phyloP scores from a whole-genome alignment of 1,140 invertebrate genomes.

The Lucilia cuprina region DNA sequence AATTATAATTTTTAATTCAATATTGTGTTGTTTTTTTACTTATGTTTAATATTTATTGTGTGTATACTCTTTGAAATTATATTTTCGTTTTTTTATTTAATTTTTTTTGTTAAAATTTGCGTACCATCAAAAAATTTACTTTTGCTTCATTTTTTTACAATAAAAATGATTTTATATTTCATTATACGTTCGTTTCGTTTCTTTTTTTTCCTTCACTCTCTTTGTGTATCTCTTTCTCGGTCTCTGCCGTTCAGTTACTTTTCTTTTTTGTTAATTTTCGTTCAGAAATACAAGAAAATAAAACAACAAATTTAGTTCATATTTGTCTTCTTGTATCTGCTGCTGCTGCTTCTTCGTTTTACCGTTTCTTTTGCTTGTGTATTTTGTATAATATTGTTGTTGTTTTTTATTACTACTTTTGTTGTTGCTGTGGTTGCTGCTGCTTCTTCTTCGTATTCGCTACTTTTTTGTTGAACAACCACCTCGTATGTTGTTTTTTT shows the following conservation, averaged over 20 bases:
- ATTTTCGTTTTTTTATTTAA: slow-evolving; percentile 16
- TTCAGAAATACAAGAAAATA: background rate
- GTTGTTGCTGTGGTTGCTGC: slow-evolving; percentile 13
- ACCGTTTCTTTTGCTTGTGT: slow-evolving; percentile 61
- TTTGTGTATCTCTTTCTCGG: slow-evolving; percentile 47
- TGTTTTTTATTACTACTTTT: slow-evolving; percentile 42
- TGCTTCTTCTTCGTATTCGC: slow-evolving; percentile 27
- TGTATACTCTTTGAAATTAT: slow-evolving; percentile 15
- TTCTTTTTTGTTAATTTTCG: slow-evolving; percentile 36
- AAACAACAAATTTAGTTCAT: slow-evolving; percentile 41
- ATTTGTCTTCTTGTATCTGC: slow-evolving; percentile 48
- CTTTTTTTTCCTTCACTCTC: background rate
- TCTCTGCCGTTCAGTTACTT: slow-evolving; percentile 31
- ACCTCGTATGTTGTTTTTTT: slow-evolving; percentile 26
- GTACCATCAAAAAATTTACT: slow-evolving; percentile 19
- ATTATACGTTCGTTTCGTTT: slow-evolving; percentile 6
- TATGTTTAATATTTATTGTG: slow-evolving; percentile 22
- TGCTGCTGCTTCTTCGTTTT: slow-evolving; percentile 57
- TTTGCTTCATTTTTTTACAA: background rate
- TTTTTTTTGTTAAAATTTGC: slow-evolving; percentile 1
- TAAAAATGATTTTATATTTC: slow-evolving; percentile 13
- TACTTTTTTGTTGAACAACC: slow-evolving; percentile 20
- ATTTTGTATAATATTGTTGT: slow-evolving; percentile 46
- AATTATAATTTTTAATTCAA: background rate
- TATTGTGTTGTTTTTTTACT: slow-evolving; percentile 2